phyloP scores from a whole-genome alignment of 2,113 vertebrate species.

The Reinhardtius hippoglossoides region DNA sequence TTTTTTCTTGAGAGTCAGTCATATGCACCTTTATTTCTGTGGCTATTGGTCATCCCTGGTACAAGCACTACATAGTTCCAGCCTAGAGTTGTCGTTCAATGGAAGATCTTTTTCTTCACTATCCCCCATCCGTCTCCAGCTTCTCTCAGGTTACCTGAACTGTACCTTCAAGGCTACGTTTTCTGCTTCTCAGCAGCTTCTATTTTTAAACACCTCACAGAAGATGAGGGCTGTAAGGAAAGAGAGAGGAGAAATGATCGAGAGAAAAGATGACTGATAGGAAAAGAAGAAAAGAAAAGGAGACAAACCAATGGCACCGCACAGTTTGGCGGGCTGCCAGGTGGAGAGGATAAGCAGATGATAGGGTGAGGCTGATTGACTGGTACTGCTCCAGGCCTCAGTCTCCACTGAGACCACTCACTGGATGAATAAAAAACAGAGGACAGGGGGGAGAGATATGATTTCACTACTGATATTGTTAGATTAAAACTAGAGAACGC shows the following conservation, averaged over 20 bases:
- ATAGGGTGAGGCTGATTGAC: slow-evolving; percentile 22
- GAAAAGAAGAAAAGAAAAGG: not conserved
- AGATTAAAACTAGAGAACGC: slow-evolving; percentile 2
- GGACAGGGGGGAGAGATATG: not conserved
- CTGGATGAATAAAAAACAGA: slow-evolving; percentile 12
- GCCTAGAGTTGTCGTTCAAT: too few species aligned
- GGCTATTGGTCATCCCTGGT: too few species aligned
- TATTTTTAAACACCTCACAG: slow-evolving; percentile 62
- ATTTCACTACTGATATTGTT: not conserved
- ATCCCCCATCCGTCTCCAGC: not conserved
- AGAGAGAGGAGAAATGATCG: not conserved
- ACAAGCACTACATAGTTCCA: too few species aligned
- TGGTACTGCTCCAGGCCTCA: slow-evolving; percentile 43
- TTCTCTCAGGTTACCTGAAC: slow-evolving; percentile 63
- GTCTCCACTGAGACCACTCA: slow-evolving; percentile 43
- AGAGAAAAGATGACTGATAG: not conserved
- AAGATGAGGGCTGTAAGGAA: not conserved
- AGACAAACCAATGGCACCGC: slow-evolving; percentile 17
- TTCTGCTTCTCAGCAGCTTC: slow-evolving; percentile 42
- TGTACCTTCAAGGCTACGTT: slow-evolving; percentile 47
- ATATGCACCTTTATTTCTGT: too few species aligned
- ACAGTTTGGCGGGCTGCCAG: slow-evolving; percentile 59
- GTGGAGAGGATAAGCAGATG: slow-evolving; percentile 31
- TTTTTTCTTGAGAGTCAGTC: too few species aligned
- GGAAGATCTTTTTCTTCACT: too few species aligned